Base-by-base conservation (phyloP, 2,797 vertebrate genomes). In the Crax fasciolata region DNA sequence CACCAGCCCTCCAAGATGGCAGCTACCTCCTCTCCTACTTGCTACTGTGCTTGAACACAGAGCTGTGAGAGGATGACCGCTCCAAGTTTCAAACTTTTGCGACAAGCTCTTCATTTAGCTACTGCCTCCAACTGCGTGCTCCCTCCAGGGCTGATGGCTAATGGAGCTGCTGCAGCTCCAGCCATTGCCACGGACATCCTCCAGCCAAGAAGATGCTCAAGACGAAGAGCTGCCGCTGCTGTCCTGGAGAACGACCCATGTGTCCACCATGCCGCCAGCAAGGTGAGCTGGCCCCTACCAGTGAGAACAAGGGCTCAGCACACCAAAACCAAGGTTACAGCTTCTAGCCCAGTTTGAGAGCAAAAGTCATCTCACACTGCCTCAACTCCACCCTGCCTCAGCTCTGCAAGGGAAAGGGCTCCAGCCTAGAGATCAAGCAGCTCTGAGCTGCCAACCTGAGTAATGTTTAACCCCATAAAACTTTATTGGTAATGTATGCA, bases 391-490 rank as follows among this genome's bases (percentile, higher is more conserved):
- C 74, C 73, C 62, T 48, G 82, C 32, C 24, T 41, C 44, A 4
- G 76, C 75, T 88, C 85, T 23, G 21, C 35, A 17, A 86, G 65
- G 77, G 83, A 41, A 55, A 75, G 28, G 71, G 28, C 75, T 89
- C 81, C 74, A 66, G 71, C 73, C 13, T 16, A 19, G 27, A 54
- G 38, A 49, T 25, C 1, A 0, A 48, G 84, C 59, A 62, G 79
- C 78, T 63, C 58, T 2, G 25, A 61, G 38, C 46, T 43, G 65
- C 28, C 75, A 93, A 38, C 76, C 63, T 3, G 1, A 95, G 84
- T 96, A 97, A 97, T 96, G 77, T 97, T 97, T 97, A 97, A 97
- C 94, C 62, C 68, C 48, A 18, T 81, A 92, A 85, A 76, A 75
- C 80, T 96, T 97, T 95, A 96, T 94, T 73, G 93, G 96, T 96